Evolutionary conservation across 2,888 invertebrate species (phyloP).

Genomic region (Drosophila maculinotata): DNA sequence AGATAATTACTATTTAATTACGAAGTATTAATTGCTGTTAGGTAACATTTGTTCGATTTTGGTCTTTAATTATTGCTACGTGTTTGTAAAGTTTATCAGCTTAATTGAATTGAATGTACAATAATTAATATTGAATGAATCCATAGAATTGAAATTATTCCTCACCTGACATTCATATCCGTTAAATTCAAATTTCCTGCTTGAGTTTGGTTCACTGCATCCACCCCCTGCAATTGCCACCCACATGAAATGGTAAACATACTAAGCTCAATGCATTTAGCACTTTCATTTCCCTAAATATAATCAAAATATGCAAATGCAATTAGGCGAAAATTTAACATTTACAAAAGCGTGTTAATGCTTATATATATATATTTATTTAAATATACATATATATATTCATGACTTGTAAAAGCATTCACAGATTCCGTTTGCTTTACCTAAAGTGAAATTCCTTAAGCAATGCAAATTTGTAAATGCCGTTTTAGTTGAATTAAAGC

Average conservation of each 20-base stretch:
- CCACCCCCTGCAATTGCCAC: not conserved
- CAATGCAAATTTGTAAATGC: constrained; percentile 32
- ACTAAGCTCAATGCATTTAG: constrained; percentile 63
- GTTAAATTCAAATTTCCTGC: constrained; percentile 57
- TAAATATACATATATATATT: too few species aligned
- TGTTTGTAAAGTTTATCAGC: constrained; percentile 11
- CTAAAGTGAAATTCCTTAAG: constrained; percentile 24
- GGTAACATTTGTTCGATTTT: not conserved
- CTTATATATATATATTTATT: too few species aligned
- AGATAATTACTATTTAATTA: constrained; percentile 13
- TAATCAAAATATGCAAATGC: constrained; percentile 79
- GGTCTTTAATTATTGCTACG: constrained; percentile 7
- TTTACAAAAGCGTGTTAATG: constrained; percentile 53
- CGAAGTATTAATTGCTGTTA: constrained; percentile 1
- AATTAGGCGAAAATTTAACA: constrained; percentile 60
- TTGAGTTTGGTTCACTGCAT: constrained; percentile 24
- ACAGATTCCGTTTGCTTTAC: constrained; percentile 16
- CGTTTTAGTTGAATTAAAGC: constrained; percentile 27
- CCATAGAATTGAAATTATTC: constrained; percentile 16
- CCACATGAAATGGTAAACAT: constrained; percentile 11
- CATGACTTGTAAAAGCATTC: constrained; percentile 29
- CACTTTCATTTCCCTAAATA: constrained; percentile 70
- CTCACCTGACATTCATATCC: constrained; percentile 29
- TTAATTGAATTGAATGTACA: constrained; percentile 22
- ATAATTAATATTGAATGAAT: constrained; percentile 7